Conservation (phyloP, 64 coral and sea anemone species). For the Montipora foliosa region DNA sequence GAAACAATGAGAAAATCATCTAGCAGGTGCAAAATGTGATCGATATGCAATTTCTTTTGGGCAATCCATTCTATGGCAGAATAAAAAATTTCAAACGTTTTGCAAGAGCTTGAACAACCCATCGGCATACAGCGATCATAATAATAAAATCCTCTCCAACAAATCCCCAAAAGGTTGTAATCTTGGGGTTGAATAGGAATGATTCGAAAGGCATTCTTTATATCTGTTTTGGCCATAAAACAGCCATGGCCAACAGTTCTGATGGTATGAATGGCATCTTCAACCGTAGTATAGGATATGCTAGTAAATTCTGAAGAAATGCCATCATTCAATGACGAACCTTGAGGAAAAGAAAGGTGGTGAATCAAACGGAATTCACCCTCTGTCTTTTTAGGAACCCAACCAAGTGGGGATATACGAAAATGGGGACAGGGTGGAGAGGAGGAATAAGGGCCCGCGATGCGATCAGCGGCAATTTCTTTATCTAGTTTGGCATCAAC, state of each 20-base stretch:
- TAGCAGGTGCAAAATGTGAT: background rate
- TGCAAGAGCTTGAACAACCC: conserved; percentile 23
- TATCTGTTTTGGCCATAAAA: conserved; percentile 58
- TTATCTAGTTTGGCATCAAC: background rate
- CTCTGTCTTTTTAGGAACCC: background rate
- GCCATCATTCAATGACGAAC: conserved; percentile 43
- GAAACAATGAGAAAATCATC: background rate
- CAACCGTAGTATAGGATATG: conserved; percentile 20
- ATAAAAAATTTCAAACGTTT: conserved; percentile 18
- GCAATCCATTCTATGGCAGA: background rate
- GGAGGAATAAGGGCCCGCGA: conserved; percentile 1
- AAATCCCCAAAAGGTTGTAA: conserved; percentile 16
- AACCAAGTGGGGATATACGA: conserved; percentile 23
- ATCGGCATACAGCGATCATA: conserved; percentile 25
- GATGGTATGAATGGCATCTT: conserved; percentile 30
- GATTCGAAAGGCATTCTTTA: conserved; percentile 41
- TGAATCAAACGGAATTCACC: conserved; percentile 21
- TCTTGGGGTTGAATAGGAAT: conserved; percentile 38
- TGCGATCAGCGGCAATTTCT: background rate
- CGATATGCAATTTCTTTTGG: background rate
- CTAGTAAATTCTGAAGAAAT: conserved; percentile 16
- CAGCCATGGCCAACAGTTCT: conserved; percentile 18
- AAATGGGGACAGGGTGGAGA: conserved; percentile 14
- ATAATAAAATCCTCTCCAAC: conserved; percentile 30
- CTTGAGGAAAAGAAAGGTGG: conserved; percentile 23